Evolutionary conservation across 2,888 invertebrate species (phyloP).

Genomic region (Lampropteryx suffumata): DNA sequence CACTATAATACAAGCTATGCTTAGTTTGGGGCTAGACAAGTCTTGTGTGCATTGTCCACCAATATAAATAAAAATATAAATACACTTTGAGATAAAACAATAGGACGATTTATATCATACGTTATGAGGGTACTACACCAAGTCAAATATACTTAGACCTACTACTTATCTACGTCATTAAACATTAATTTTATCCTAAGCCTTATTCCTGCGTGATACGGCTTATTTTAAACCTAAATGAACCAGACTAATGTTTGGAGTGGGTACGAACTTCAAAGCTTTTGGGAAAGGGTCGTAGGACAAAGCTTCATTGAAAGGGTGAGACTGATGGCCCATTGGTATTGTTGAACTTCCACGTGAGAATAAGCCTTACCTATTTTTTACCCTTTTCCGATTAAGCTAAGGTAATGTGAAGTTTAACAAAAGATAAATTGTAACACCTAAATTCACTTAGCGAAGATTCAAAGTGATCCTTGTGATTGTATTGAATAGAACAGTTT

Average conservation of each 20-base stretch:
- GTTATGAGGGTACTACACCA: background rate
- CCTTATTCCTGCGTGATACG: constrained; percentile 15
- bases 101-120: constrained; percentile 1
- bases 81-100: too few species aligned
- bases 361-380: constrained; percentile 18
- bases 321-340: constrained; percentile 20
- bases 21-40: too few species aligned
- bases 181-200: constrained; percentile 16
- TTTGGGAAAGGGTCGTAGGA: constrained; percentile 20
- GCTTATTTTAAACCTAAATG: constrained; percentile 12
- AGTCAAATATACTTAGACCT: constrained; percentile 3
- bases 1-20: too few species aligned
- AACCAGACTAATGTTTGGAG: constrained; percentile 17
- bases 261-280: constrained; percentile 20
- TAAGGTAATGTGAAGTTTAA: constrained; percentile 5
- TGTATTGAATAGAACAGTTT: too few species aligned
- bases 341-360: constrained; percentile 24
- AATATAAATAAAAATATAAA: too few species aligned
- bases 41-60: too few species aligned
- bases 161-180: constrained; percentile 14
- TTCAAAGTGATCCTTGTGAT: too few species aligned
- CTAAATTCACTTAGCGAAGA: background rate
- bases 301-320: constrained; percentile 24
- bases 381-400: constrained; percentile 17
- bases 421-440: background rate